Base-by-base conservation (phyloP, 23 tunicate genomes). In the Phallusia fumigata region DNA sequence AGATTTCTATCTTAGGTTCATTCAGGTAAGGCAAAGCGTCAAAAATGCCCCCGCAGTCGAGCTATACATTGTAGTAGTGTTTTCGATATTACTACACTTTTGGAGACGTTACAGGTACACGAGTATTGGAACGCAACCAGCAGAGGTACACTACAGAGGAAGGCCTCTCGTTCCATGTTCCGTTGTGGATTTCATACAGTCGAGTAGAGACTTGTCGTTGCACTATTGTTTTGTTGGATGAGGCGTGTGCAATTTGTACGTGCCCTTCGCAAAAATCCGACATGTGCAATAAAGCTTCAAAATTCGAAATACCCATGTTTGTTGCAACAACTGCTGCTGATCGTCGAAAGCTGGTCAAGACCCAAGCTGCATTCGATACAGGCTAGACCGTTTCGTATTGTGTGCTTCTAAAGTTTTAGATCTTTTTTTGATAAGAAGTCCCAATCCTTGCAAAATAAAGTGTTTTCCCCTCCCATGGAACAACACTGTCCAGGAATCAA, bases 181-280 rank as follows among this genome's bases (percentile, higher is more conserved):
- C 47, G 47, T 40, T 40, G 47, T 40, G 47, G 47, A 40, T 40
- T 58, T 24, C 69, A 24, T 21, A 58, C 26, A 58, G 13, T 58
- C 69, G 69, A 58, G 69, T 58, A 58, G 69, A 58, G 28, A 21
- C 16, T 58, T 58, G 28, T 58, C 69, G 69, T 58, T 58, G 69
- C 69, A 58, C 69, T 58, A 24, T 58, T 58, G 28, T 58, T 21
- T 58, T 24, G 69, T 58, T 24, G 69, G 69, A 58, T 58, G 69
- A 58, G 69, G 69, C 69, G 15, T 21, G 69, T 24, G 28, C 26
- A 58, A 58, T 58, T 58, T 58, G 69, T 58, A 58, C 69, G 69
- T 58, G 69, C 69, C 69, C 69, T 16, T 58, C 16, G 69, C 69
- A 58, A 24, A 58, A 21, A 58, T 58, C 69, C 69, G 69, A 24